Evolutionary conservation across 2,888 invertebrate genomes (phyloP).

Genomic region (Fissipunctia ypsillon): DNA sequence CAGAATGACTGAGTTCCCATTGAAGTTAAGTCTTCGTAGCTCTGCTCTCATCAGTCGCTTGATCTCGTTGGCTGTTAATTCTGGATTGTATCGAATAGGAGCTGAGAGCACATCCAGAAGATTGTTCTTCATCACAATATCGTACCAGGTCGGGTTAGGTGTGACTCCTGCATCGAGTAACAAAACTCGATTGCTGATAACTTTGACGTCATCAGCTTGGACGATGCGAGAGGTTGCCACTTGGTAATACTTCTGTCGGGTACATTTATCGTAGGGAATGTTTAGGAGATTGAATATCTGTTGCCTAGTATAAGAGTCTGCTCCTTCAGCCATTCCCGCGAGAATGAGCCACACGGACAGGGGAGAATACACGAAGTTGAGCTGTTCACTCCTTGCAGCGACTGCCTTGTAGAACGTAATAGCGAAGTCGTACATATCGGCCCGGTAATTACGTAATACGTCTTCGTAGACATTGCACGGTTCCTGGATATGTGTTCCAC

Average conservation of each 20-base stretch:
- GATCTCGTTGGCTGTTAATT: slow-evolving; percentile 38
- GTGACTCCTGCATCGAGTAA: slow-evolving; percentile 54
- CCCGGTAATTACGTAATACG: slow-evolving; percentile 28
- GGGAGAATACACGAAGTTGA: slow-evolving; percentile 60
- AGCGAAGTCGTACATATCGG: slow-evolving; percentile 40
- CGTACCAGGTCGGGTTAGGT: slow-evolving; percentile 55
- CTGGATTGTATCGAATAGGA: slow-evolving; percentile 54
- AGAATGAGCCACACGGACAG: slow-evolving; percentile 62
- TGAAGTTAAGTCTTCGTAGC: slow-evolving; percentile 34
- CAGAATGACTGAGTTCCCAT: slow-evolving; percentile 60
- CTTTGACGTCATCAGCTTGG: slow-evolving; percentile 49
- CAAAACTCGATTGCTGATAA: slow-evolving; percentile 50
- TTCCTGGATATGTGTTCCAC: slow-evolving; percentile 30
- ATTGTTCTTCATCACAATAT: slow-evolving; percentile 37
- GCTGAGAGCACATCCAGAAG: slow-evolving; percentile 45
- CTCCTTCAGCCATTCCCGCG: slow-evolving; percentile 65
- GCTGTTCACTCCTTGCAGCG: slow-evolving; percentile 15
- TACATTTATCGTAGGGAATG: slow-evolving; percentile 58
- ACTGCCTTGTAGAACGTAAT: slow-evolving; percentile 35
- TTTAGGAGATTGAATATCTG: slow-evolving; percentile 57
- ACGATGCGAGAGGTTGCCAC: slow-evolving; percentile 52
- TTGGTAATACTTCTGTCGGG: slow-evolving; percentile 59
- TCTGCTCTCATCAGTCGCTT: slow-evolving; percentile 27
- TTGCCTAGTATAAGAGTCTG: slow-evolving; percentile 43
- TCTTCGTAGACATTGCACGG: slow-evolving; percentile 46